Evolutionary conservation across 2,797 vertebrate species (phyloP).

Genomic region (Phylloscopus collybita): DNA sequence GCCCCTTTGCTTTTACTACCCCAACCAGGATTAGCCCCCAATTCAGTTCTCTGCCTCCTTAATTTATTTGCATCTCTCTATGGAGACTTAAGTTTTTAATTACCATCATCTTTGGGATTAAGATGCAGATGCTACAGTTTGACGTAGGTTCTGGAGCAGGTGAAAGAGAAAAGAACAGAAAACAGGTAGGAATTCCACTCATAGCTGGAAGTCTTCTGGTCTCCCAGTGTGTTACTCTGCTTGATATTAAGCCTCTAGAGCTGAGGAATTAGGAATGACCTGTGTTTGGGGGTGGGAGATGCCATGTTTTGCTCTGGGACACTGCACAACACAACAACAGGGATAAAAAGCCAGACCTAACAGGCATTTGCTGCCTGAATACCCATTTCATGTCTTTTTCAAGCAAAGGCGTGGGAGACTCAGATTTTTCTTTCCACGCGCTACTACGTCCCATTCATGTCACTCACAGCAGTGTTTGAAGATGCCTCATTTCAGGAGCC

Average conservation of each 20-base stretch:
- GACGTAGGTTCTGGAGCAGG: neutral
- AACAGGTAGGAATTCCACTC: neutral
- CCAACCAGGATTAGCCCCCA: constrained; percentile 37
- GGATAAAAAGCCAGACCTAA: neutral
- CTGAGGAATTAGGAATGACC: neutral
- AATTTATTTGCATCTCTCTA: constrained; percentile 52
- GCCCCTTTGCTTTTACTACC: constrained; percentile 33
- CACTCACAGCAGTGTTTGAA: neutral
- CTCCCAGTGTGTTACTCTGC: neutral
- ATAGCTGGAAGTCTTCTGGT: neutral
- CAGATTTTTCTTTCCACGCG: neutral
- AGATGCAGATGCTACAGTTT: constrained; percentile 26
- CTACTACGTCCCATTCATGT: rapidly evolving
- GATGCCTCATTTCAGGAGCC: neutral
- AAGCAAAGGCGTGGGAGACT: neutral
- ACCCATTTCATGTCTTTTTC: neutral
- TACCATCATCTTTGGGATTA: constrained; percentile 36
- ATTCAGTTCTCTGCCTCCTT: constrained; percentile 37
- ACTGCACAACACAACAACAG: rapidly evolving
- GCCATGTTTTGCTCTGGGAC: neutral
- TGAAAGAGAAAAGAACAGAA: neutral
- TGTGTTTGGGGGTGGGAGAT: neutral
- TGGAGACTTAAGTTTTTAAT: constrained; percentile 61
- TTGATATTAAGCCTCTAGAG: neutral
- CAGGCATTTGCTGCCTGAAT: neutral